Evolutionary conservation across 2,113 vertebrate genomes (phyloP).

Genomic region (Tragelaphus buxtoni): DNA sequence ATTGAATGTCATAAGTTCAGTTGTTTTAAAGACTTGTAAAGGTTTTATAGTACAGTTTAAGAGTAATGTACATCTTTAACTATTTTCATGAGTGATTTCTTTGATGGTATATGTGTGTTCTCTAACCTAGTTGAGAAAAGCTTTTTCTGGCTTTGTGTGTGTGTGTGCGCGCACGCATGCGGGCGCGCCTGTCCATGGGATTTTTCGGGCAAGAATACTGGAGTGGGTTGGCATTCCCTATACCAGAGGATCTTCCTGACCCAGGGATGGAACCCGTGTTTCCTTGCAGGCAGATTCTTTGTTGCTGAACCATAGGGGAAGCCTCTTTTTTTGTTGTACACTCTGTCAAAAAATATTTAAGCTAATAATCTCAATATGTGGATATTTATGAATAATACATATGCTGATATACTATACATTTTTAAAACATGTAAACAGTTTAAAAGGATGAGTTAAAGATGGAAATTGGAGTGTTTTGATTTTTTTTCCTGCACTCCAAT

Average conservation of each 20-base stretch:
- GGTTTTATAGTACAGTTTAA: background rate
- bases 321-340: background rate
- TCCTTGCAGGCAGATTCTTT: background rate
- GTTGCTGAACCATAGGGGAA: background rate
- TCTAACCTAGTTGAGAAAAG: background rate
- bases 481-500: background rate
- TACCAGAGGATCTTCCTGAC: background rate
- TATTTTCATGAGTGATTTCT: background rate
- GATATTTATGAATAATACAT: background rate
- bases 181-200: background rate
- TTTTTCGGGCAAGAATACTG: background rate
- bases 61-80: background rate
- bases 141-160: background rate
- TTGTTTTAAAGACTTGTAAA: background rate
- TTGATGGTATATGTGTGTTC: background rate
- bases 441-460: background rate
- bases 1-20: background rate
- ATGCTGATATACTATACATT: background rate
- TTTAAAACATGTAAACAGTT: background rate
- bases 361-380: background rate
- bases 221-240: background rate
- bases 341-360: background rate
- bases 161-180: rapidly evolving
- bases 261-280: background rate
- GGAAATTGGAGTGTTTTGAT: background rate